Percentiles rank a stretch among this genome's conserved stretches.
phyloP scores from a whole-genome alignment of 2,888 invertebrate species.

The Sthenelais limicola region DNA sequence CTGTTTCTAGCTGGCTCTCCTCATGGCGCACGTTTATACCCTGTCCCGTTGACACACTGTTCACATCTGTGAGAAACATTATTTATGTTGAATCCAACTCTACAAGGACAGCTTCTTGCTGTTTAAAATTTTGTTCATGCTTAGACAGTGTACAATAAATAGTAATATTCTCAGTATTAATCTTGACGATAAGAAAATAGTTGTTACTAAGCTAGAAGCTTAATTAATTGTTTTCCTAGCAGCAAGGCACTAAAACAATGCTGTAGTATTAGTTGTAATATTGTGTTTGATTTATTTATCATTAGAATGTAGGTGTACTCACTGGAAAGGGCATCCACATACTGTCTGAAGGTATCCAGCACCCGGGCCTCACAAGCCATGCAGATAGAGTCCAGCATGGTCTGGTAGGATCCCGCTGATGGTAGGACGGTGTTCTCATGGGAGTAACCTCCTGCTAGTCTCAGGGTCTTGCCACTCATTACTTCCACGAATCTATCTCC shows the following conservation, averaged over 20 bases:
- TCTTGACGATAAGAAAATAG: no score
- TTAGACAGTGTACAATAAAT: no score
- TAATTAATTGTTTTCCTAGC: no score
- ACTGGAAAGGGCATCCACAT: conserved; percentile 63
- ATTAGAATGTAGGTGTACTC: conserved; percentile 18
- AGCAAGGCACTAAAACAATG: no score
- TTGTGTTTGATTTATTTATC: no score
- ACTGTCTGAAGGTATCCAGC: conserved; percentile 58
- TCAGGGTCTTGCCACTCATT: conserved; percentile 59
- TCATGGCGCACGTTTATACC: conserved; percentile 60
- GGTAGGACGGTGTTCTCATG: conserved; percentile 58
- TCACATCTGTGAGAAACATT: background rate
- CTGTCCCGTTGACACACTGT: background rate
- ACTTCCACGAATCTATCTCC: conserved; percentile 62
- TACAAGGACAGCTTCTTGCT: no score
- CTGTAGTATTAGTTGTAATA: no score
- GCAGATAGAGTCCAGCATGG: conserved; percentile 62
- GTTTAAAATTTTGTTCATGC: no score
- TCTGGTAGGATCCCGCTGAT: conserved; percentile 66
- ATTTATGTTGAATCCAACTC: no score
- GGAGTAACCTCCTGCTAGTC: conserved; percentile 60
- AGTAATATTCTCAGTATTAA: no score
- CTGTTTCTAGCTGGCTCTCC: conserved; percentile 57
- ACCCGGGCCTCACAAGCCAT: conserved; percentile 65
- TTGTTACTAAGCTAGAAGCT: no score